Evolutionary conservation across 2,797 vertebrate genomes (phyloP).

Genomic region (Varecia variegata): DNA sequence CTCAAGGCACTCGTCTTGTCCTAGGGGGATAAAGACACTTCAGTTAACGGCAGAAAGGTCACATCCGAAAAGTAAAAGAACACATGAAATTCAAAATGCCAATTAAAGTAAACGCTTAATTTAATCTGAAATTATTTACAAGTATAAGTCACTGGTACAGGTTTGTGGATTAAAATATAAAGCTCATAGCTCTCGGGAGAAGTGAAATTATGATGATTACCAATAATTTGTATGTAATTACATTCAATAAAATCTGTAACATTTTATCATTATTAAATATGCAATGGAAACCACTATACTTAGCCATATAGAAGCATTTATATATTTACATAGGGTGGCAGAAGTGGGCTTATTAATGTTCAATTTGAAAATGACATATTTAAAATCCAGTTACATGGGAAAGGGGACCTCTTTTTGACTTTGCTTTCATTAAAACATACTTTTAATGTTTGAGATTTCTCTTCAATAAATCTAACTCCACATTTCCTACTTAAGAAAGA

Average conservation of each 20-base stretch:
- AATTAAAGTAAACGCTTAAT: constrained; percentile 50
- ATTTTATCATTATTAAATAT: constrained; percentile 70
- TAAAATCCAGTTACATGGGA: constrained; percentile 19
- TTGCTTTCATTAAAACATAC: constrained; percentile 25
- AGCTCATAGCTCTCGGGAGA: constrained; percentile 34
- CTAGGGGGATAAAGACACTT: constrained; percentile 86
- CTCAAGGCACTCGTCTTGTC: constrained; percentile 99
- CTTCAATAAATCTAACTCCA: neutral
- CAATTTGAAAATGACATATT: constrained; percentile 49
- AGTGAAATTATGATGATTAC: constrained; percentile 59
- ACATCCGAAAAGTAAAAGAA: constrained; percentile 36
- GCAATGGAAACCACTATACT: constrained; percentile 63
- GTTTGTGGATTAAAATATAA: constrained; percentile 39
- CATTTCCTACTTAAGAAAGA: constrained; percentile 7
- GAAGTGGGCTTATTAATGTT: constrained; percentile 36
- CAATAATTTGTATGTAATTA: constrained; percentile 71
- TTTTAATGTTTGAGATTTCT: constrained; percentile 16
- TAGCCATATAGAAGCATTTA: neutral
- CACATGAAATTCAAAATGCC: constrained; percentile 53
- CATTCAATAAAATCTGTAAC: constrained; percentile 70
- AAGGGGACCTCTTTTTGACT: neutral
- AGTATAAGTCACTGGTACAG: neutral
- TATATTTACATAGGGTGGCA: constrained; percentile 36
- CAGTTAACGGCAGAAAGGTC: constrained; percentile 74
- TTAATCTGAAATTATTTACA: constrained; percentile 64